phyloP scores from a whole-genome alignment of 2,113 vertebrate genomes.

The Myotis lucifugus region DNA sequence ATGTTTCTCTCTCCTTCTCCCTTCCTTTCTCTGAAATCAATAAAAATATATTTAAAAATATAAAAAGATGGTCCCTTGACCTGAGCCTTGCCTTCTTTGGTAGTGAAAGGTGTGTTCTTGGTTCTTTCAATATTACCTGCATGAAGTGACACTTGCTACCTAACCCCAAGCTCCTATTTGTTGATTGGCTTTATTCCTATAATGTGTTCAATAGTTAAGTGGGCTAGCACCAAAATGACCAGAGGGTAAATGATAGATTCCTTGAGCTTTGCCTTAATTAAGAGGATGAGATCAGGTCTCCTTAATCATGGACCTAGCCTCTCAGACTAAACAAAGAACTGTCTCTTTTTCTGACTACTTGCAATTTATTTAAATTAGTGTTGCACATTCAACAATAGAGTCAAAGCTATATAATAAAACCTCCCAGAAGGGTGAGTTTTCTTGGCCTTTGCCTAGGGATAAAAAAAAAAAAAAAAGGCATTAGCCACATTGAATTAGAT shows the following conservation, averaged over 20 bases:
- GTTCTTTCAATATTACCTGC: neutral
- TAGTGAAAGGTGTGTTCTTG: neutral
- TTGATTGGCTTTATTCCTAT: neutral
- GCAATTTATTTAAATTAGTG: slow-evolving; percentile 68
- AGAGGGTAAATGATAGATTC: slow-evolving; percentile 3
- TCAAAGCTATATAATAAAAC: slow-evolving; percentile 2
- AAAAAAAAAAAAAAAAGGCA: neutral
- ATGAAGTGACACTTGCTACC: neutral
- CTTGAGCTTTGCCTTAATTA: slow-evolving; percentile 50
- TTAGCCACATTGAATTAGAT: slow-evolving; percentile 52
- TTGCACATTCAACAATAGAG: neutral
- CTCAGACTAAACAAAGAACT: slow-evolving; percentile 71
- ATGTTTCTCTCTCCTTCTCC: no score
- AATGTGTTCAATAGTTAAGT: neutral
- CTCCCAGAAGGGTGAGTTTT: neutral
- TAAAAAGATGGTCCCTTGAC: neutral
- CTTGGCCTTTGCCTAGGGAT: slow-evolving; percentile 35
- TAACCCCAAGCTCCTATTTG: neutral
- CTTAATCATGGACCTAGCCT: slow-evolving; percentile 51
- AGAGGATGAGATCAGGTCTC: slow-evolving; percentile 52
- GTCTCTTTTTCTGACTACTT: slow-evolving; percentile 44
- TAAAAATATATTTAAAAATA: no score
- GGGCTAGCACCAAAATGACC: neutral
- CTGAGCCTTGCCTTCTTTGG: neutral
- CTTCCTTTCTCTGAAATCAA: no score